Percentiles rank a stretch among this genome's conserved stretches.
phyloP scores from a whole-genome alignment of 2,888 invertebrate species.

The Cabera pusaria region DNA sequence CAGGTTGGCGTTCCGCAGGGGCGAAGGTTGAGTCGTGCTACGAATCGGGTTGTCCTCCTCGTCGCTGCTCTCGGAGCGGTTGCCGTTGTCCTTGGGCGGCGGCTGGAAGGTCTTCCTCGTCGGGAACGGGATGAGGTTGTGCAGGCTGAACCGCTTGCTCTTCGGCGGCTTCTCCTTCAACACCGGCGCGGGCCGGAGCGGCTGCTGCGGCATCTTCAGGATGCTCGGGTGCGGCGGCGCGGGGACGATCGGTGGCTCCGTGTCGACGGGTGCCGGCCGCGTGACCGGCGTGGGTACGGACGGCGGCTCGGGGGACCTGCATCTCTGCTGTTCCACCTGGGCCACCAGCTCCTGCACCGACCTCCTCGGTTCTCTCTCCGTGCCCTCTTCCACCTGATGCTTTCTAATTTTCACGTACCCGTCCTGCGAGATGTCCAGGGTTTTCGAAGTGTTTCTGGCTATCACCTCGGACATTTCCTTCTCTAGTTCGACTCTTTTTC shows the following conservation, averaged over 20 bases:
- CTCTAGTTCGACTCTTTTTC: constrained; percentile 64
- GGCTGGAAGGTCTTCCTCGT: constrained; percentile 76
- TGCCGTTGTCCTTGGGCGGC: constrained; percentile 73
- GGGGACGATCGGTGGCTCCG: constrained; percentile 34
- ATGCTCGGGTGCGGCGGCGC: constrained; percentile 53
- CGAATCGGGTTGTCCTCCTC: constrained; percentile 80
- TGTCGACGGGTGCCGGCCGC: constrained; percentile 60
- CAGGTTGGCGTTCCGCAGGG: constrained; percentile 80
- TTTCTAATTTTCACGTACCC: constrained; percentile 77
- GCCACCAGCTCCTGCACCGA: constrained; percentile 86
- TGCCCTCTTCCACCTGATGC: constrained; percentile 53
- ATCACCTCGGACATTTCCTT: constrained; percentile 67
- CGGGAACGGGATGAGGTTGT: constrained; percentile 78
- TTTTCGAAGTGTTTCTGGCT: constrained; percentile 52
- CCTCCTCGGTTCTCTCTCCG: constrained; percentile 69
- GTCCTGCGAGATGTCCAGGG: constrained; percentile 75
- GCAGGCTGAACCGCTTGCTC: constrained; percentile 75
- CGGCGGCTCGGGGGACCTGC: constrained; percentile 65
- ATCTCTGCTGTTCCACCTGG: constrained; percentile 80
- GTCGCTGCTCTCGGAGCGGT: constrained; percentile 83
- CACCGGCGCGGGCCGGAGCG: constrained; percentile 71
- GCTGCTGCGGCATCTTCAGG: constrained; percentile 74
- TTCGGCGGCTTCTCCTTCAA: constrained; percentile 76
- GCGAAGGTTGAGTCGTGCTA: constrained; percentile 74
- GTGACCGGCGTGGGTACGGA: constrained; percentile 22